Evolutionary conservation across 2,797 vertebrate genomes (phyloP), one percentile per base, ranked within the genome.

Genomic region (Rallus crepitans): DNA sequence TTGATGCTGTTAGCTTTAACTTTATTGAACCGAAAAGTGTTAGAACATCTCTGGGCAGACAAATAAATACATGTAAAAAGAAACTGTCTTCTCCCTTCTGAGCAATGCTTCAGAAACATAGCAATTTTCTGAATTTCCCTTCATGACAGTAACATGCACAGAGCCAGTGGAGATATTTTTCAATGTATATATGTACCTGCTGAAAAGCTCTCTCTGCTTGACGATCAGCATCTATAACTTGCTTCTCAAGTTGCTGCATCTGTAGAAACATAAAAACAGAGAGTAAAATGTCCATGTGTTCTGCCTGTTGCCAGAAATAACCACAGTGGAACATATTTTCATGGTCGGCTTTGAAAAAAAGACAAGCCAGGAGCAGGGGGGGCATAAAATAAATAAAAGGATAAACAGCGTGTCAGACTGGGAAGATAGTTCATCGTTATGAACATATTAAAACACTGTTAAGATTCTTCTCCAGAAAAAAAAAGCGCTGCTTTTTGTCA

Each of bases 171-270:
- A 92, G 16, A 35, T 61, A 69, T 39, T 82, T 87, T 80, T 50
- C 52, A 28, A 13, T 77, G 68, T 60, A 17, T 33, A 60, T 21
- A 69, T 45, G 69, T 98, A 99, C 99, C 99, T 99, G 99, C 92
- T 99, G 99, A 89, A 99, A 98, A 50, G 99, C 99, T 65, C 98
- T 98, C 96, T 99, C 99, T 71, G 99, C 99, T 87, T 98, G 98
- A 72, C 98, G 98, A 83, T 99, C 99, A 56, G 99, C 98, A 95
- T 99, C 99, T 64, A 99, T 97, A 94, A 99, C 99, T 98, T 99
- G 99, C 15, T 97, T 98, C 98, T 99, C 99, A 98, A 99, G 96
- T 91, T 99, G 99, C 37, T 99, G 99, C 98, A 99, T 99, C 99
- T 99, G 97, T 78, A 96, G 75, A 79, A n/a, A 75, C 11, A 94